These are phyloP conservation scores for Marronus borbonicus DNA, from an alignment of 2,888 invertebrate species.

Conservation along the genomic window DNA sequence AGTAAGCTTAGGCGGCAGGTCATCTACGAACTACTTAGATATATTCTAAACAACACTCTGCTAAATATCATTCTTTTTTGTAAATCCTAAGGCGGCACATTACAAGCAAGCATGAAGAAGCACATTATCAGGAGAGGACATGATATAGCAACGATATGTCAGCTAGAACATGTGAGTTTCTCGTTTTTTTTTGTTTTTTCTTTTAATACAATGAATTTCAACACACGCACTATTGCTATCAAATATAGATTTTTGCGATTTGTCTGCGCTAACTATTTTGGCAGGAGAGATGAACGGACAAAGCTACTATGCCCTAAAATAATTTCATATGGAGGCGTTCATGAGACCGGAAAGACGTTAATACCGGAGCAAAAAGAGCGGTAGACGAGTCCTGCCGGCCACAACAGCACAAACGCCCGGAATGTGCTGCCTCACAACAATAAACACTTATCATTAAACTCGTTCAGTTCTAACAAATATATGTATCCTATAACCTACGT, in stretches of 20 bases:
- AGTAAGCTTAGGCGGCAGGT: slow-evolving; percentile 59
- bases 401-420: slow-evolving; percentile 64
- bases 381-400: slow-evolving; percentile 63
- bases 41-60: slow-evolving; percentile 51
- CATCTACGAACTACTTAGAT: slow-evolving; percentile 52
- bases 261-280: slow-evolving; percentile 65
- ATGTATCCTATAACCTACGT: slow-evolving; percentile 47
- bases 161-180: slow-evolving; percentile 63
- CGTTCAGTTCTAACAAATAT: slow-evolving; percentile 69
- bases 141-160: slow-evolving; percentile 60
- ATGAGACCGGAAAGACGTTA: slow-evolving; percentile 58
- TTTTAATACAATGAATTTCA: slow-evolving; percentile 52
- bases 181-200: slow-evolving; percentile 58
- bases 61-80: slow-evolving; percentile 38
- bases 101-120: slow-evolving; percentile 67
- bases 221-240: slow-evolving; percentile 70
- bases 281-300: slow-evolving; percentile 71
- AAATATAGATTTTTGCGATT: slow-evolving; percentile 65
- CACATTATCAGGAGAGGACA: slow-evolving; percentile 68
- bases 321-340: slow-evolving; percentile 53
- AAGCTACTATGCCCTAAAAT: slow-evolving; percentile 66
- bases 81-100: slow-evolving; percentile 60
- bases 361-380: slow-evolving; percentile 25
- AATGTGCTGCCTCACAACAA: slow-evolving; percentile 68
- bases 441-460: slow-evolving; percentile 68